Percentiles rank a stretch among this genome's conserved stretches.
Conservation (phyloP, 2,888 invertebrate species). For the Hemicrepidius hirtus region DNA sequence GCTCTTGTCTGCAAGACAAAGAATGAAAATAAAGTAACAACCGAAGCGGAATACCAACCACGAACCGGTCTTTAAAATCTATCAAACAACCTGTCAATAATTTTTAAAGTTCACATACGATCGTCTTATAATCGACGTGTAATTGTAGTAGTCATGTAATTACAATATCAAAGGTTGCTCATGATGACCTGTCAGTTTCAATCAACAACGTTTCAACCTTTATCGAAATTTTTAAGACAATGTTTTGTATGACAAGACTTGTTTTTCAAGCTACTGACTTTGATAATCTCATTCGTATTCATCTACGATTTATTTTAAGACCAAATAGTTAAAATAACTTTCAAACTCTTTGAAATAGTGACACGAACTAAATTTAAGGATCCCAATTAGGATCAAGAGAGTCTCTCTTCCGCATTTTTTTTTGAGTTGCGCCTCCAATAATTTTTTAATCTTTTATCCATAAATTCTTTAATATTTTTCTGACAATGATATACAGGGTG, state of each 20-base stretch:
- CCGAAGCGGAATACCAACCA: constrained; percentile 5
- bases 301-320: neutral
- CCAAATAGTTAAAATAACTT: too few relatives aligned
- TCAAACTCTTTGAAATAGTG: too few relatives aligned
- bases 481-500: too few relatives aligned
- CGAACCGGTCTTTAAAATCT: constrained; percentile 42
- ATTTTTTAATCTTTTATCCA: too few relatives aligned
- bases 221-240: constrained; percentile 9
- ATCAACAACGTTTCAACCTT: constrained; percentile 19
- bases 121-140: constrained; percentile 33
- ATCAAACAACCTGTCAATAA: constrained; percentile 40
- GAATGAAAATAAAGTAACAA: constrained; percentile 7
- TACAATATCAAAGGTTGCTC: constrained; percentile 41
- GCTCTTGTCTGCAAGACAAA: neutral
- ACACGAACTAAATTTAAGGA: too few relatives aligned
- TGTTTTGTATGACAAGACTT: neutral
- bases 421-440: too few relatives aligned
- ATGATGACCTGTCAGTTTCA: constrained; percentile 37
- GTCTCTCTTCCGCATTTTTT: too few relatives aligned
- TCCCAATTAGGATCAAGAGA: too few relatives aligned
- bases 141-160: constrained; percentile 43
- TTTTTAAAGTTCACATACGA: constrained; percentile 23
- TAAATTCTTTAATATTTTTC: too few relatives aligned
- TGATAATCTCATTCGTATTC: neutral
- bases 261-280: neutral